These are phyloP conservation scores for Pelochelys cantorii DNA, from an alignment of 2,797 vertebrate species.

Conservation along the genomic window DNA sequence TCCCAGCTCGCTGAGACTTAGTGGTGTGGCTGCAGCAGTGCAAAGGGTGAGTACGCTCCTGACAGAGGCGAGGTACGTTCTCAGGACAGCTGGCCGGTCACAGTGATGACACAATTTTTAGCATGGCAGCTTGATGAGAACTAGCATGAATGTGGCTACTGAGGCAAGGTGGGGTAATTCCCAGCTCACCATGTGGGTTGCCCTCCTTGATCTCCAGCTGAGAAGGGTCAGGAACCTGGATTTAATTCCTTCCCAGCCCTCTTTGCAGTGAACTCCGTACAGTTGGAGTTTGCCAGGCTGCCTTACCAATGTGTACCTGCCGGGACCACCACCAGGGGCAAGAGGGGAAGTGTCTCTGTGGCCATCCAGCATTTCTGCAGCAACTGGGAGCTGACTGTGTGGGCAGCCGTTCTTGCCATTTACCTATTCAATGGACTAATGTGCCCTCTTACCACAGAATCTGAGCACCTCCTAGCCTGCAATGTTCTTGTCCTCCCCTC, in stretches of 20 bases:
- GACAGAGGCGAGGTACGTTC: neutral
- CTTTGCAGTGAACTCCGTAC: neutral
- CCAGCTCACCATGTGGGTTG: neutral
- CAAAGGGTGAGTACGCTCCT: neutral
- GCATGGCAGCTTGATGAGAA: neutral
- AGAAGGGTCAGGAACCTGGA: neutral
- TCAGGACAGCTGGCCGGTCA: neutral
- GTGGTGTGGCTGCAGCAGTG: no score
- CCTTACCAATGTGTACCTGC: neutral
- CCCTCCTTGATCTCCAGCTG: neutral
- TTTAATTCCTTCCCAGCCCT: neutral
- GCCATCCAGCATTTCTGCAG: neutral
- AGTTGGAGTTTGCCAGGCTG: neutral
- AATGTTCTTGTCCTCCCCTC: neutral
- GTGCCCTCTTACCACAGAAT: neutral
- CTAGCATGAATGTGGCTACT: neutral
- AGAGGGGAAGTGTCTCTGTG: neutral
- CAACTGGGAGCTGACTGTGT: neutral
- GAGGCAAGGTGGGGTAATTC: neutral
- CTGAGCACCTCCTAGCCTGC: neutral
- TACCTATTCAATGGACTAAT: accelerated
- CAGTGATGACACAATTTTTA: neutral
- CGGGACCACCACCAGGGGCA: no score
- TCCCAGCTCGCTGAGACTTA: neutral
- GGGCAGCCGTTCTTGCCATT: neutral